phyloP scores from a whole-genome alignment of 2,888 invertebrate species.

The Drosophila engyochracea region DNA sequence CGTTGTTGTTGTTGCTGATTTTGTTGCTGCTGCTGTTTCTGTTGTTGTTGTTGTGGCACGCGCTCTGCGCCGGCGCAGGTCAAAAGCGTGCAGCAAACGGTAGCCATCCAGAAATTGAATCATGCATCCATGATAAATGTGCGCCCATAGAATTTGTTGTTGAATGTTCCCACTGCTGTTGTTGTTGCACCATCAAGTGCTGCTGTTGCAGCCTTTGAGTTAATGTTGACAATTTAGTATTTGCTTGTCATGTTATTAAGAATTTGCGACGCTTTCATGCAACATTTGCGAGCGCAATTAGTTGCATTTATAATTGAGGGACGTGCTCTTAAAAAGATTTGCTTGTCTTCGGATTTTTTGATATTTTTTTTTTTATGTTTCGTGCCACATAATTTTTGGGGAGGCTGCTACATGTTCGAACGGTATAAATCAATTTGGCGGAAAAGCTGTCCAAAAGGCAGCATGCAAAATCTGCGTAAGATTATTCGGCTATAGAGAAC shows the following conservation, averaged over 20 bases:
- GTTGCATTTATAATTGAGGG: constrained; percentile 75
- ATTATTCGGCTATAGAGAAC: constrained; percentile 6
- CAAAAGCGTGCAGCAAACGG: constrained; percentile 78
- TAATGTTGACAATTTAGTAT: constrained; percentile 80
- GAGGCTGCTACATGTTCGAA: constrained; percentile 66
- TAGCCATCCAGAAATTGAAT: constrained; percentile 53
- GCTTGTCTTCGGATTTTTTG: constrained; percentile 10
- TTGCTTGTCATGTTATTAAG: constrained; percentile 71
- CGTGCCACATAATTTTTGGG: constrained; percentile 16
- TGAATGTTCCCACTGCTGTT: constrained; percentile 40
- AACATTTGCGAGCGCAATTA: constrained; percentile 69
- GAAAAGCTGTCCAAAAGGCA: constrained; percentile 45
- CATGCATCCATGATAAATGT: constrained; percentile 68
- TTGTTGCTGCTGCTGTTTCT: constrained; percentile 6
- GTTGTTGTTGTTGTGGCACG: constrained; percentile 58
- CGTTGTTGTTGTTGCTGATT: constrained; percentile 14
- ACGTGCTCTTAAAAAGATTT: constrained; percentile 56
- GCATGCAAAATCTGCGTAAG: constrained; percentile 49
- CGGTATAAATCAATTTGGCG: constrained; percentile 76
- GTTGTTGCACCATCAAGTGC: background rate
- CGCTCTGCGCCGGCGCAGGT: constrained; percentile 64
- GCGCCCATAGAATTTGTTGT: constrained; percentile 36
- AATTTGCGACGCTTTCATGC: constrained; percentile 73
- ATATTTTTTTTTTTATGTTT: background rate
- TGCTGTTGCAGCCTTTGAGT: constrained; percentile 13